Percentiles rank a stretch among this genome's conserved stretches.
These are phyloP conservation scores for Riparia riparia DNA, from an alignment of 2,113 vertebrate species.

Conservation along the genomic window DNA sequence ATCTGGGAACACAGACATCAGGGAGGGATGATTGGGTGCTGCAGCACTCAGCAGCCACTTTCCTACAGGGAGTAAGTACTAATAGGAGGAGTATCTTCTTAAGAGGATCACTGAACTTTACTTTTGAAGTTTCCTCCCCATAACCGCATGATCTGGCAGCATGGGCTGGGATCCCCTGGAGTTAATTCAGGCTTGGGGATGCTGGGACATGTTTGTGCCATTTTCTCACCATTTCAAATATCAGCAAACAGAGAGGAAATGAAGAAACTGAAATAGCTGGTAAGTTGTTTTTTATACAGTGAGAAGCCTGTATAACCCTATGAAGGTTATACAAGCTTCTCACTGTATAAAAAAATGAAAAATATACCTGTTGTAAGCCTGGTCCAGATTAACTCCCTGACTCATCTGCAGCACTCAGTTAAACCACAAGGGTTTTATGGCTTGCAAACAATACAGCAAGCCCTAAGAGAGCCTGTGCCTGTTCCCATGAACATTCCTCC, in stretches of 20 bases:
- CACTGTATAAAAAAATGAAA: not conserved
- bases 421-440: not conserved
- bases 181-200: not conserved
- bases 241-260: not conserved
- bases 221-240: not conserved
- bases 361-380: not conserved
- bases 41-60: not conserved
- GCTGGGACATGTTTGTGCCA: rapidly evolving
- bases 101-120: not conserved
- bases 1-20: not conserved
- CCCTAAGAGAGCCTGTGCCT: not conserved
- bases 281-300: not conserved
- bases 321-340: not conserved
- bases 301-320: not conserved
- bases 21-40: not conserved
- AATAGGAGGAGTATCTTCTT: not conserved
- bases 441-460: not conserved
- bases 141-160: not conserved
- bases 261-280: not conserved
- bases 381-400: not conserved
- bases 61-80: not conserved
- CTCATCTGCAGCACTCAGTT: not conserved
- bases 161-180: not conserved
- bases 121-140: not conserved
- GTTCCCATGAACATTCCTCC: not conserved